Conservation (phyloP, 2,797 vertebrate species). For the Austrolebias charrua region DNA sequence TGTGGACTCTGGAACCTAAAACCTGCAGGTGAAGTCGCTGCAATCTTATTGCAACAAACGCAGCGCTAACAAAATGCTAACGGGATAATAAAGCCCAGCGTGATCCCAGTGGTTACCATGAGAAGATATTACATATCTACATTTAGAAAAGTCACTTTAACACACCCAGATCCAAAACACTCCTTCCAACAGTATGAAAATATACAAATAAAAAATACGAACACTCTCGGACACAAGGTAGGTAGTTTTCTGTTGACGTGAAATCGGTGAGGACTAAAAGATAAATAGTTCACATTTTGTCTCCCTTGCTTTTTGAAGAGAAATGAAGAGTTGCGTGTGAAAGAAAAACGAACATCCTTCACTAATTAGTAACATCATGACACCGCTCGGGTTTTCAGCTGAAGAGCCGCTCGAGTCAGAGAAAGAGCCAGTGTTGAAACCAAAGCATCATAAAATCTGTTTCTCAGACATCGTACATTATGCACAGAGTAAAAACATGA, state of each 20-base stretch:
- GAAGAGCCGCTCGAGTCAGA: slow-evolving; percentile 41
- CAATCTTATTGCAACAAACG: slow-evolving; percentile 35
- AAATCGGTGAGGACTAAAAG: slow-evolving; percentile 79
- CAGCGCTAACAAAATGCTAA: slow-evolving; percentile 43
- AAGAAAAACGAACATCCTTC: slow-evolving; percentile 68
- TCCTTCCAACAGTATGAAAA: slow-evolving; percentile 80
- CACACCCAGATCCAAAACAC: slow-evolving; percentile 66
- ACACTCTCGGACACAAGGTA: slow-evolving; percentile 75
- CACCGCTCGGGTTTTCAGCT: slow-evolving; percentile 39
- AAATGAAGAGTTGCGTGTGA: slow-evolving; percentile 56
- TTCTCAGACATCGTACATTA: no score
- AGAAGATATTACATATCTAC: slow-evolving; percentile 75
- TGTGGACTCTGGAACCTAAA: no score
- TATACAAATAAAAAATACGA: slow-evolving; percentile 81
- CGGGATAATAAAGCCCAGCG: slow-evolving; percentile 51
- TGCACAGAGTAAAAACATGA: slow-evolving; percentile 60
- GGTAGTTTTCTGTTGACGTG: slow-evolving; percentile 81
- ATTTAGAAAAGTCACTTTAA: slow-evolving; percentile 75
- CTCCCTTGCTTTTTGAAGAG: slow-evolving; percentile 62
- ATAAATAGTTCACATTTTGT: slow-evolving; percentile 81
- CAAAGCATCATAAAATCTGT: slow-evolving; percentile 67
- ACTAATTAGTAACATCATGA: slow-evolving; percentile 74
- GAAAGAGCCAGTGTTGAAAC: slow-evolving; percentile 78
- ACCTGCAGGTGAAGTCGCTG: background rate
- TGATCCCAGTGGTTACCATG: slow-evolving; percentile 68